Evolutionary conservation across 2,113 vertebrate genomes (phyloP).

Genomic region (Eolophus roseicapilla): DNA sequence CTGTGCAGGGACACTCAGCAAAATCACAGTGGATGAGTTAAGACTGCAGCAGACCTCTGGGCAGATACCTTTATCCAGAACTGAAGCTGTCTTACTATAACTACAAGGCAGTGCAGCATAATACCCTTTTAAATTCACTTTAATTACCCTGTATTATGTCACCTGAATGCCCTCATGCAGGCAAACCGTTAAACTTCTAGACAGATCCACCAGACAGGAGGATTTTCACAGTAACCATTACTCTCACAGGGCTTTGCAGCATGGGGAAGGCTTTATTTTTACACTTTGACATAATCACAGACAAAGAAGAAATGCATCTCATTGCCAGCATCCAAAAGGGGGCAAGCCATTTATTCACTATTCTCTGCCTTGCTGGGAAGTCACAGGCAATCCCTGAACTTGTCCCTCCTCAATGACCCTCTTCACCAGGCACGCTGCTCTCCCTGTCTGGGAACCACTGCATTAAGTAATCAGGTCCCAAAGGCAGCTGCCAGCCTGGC

Average conservation of each 20-base stretch:
- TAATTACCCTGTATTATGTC: not conserved
- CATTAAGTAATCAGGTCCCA: not conserved
- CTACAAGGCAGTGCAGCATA: not conserved
- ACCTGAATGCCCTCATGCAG: not conserved
- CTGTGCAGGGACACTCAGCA: not conserved
- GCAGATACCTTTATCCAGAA: not conserved
- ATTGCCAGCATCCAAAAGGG: not conserved
- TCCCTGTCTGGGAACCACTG: not conserved
- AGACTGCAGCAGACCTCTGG: not conserved
- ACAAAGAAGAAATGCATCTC: not conserved
- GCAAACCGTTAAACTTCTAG: not conserved
- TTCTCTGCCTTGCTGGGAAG: not conserved
- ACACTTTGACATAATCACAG: not conserved
- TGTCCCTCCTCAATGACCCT: not conserved
- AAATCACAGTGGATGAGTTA: not conserved
- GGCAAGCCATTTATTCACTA: not conserved
- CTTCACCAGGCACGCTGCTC: not conserved
- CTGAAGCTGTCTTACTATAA: not conserved
- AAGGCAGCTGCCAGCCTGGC: not conserved
- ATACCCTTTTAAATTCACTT: not conserved
- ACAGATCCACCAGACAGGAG: not conserved
- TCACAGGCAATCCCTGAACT: not conserved
- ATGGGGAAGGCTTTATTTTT: not conserved
- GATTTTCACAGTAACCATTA: not conserved
- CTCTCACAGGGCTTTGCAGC: not conserved